Percentiles rank a stretch among this genome's conserved stretches.
phyloP scores from a whole-genome alignment of 53 echinoderm and acorn worm species.

The Luidia sarsii region DNA sequence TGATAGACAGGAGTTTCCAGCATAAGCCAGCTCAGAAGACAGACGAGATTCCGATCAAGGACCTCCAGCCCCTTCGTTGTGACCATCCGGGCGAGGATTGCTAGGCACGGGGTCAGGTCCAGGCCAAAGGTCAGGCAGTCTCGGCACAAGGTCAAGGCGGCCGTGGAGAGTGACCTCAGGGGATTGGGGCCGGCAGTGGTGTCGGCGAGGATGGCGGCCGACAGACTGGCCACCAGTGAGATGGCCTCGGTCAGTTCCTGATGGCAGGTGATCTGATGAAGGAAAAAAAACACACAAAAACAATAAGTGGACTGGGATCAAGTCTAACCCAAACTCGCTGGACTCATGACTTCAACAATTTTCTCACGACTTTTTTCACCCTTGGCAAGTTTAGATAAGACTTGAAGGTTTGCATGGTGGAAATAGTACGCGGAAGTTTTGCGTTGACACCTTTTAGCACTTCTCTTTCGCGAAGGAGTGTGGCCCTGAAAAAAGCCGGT shows the following conservation, averaged over 20 bases:
- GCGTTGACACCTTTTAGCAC: too few relatives aligned
- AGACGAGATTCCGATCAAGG: not conserved
- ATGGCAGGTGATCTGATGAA: conserved; percentile 9
- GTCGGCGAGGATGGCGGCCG: not conserved
- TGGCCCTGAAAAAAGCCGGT: too few relatives aligned
- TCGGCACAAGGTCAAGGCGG: conserved; percentile 20
- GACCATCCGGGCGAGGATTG: conserved; percentile 16
- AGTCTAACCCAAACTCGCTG: too few relatives aligned
- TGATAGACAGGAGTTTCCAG: conserved; percentile 10
- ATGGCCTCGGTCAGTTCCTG: conserved; percentile 30
- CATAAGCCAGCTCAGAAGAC: conserved; percentile 28
- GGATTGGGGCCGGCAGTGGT: not conserved
- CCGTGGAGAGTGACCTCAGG: not conserved
- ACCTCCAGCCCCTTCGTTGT: not conserved
- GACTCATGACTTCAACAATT: too few relatives aligned
- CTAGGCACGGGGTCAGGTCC: conserved; percentile 37
- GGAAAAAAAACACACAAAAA: not conserved
- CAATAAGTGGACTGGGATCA: too few relatives aligned
- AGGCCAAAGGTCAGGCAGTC: conserved; percentile 41
- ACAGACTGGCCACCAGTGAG: not conserved
- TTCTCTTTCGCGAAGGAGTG: too few relatives aligned
- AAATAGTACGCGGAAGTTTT: too few relatives aligned
- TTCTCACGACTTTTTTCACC: too few relatives aligned
- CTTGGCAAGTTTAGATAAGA: too few relatives aligned
- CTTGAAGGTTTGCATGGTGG: too few relatives aligned